A percentile compares a stretch with the other conserved stretches of the same genome.
Conservation (phyloP, 2,797 vertebrate genomes). For the Hypotaenidia philippensis region DNA sequence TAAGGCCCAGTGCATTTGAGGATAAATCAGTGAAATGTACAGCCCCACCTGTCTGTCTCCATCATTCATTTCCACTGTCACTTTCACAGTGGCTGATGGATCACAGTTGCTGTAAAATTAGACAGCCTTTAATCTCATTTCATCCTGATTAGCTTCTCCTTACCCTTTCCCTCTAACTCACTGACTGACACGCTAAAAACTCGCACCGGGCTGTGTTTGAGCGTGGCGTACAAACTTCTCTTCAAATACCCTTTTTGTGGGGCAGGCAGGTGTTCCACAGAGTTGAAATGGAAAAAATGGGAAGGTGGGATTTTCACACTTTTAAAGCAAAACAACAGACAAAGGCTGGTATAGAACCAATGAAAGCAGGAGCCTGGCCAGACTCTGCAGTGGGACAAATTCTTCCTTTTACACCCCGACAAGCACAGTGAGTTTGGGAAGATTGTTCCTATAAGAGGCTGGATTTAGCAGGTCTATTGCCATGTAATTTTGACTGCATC, state of each 20-base stretch:
- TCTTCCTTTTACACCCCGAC: not conserved
- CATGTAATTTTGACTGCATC: not conserved
- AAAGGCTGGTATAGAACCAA: not conserved
- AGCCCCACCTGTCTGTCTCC: constrained; percentile 99
- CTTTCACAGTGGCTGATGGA: constrained; percentile 98
- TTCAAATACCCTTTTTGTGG: constrained; percentile 75
- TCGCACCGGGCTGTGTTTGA: constrained; percentile 79
- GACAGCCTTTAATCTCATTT: constrained; percentile 99
- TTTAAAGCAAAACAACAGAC: constrained; percentile 49
- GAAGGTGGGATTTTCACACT: not conserved
- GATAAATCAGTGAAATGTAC: constrained; percentile 98
- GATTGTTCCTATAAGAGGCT: not conserved
- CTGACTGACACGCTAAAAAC: constrained; percentile 93
- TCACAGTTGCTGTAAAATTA: constrained; percentile 99
- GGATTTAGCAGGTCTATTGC: not conserved
- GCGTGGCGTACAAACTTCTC: constrained; percentile 77
- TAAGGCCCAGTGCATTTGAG: constrained; percentile 93
- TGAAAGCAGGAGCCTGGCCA: not conserved
- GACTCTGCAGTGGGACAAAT: not conserved
- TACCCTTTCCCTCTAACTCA: constrained; percentile 99
- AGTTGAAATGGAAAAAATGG: constrained; percentile 42
- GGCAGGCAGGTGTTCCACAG: constrained; percentile 55
- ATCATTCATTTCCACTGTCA: constrained; percentile 99
- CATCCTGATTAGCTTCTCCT: constrained; percentile 98
- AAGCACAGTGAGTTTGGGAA: not conserved